A percentile compares a stretch with the other conserved stretches of the same genome.
These are phyloP conservation scores for Cephalopterus ornatus DNA, from an alignment of 2,113 vertebrate genomes.

Conservation along the genomic window DNA sequence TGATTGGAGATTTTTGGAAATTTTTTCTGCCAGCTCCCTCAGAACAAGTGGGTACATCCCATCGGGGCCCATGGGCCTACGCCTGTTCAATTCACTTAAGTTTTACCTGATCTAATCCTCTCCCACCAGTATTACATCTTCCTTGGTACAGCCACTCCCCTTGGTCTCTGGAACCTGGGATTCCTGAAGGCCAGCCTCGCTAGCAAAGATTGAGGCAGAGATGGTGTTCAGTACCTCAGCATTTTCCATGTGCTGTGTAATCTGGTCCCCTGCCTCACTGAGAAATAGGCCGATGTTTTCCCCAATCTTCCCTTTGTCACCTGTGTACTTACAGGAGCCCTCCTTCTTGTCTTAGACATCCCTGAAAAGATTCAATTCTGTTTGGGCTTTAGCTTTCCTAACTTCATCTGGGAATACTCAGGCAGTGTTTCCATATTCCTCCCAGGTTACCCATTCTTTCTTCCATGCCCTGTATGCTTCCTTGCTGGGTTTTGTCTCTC, in stretches of 20 bases:
- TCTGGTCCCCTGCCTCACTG: neutral
- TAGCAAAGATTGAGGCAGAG: neutral
- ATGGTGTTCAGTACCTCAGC: neutral
- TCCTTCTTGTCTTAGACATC: neutral
- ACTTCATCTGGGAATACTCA: neutral
- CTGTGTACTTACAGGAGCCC: neutral
- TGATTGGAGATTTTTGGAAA: neutral
- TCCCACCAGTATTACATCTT: neutral
- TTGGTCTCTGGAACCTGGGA: neutral
- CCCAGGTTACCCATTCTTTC: neutral
- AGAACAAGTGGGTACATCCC: fast-evolving
- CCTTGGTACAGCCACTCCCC: fast-evolving
- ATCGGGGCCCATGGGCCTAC: fast-evolving
- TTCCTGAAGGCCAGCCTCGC: neutral
- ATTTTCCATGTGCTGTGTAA: neutral
- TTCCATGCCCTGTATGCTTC: neutral
- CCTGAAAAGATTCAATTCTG: neutral
- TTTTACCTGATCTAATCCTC: neutral
- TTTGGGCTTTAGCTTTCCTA: neutral
- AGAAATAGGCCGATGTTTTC: fast-evolving
- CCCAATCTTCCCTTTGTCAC: neutral
- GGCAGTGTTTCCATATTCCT: neutral
- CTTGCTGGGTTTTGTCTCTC: neutral
- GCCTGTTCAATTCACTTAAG: neutral
- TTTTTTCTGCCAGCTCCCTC: neutral